Percentiles rank a stretch among this genome's conserved stretches.
phyloP scores from a whole-genome alignment of 1,140 invertebrate species.

The Hestina assimilis region DNA sequence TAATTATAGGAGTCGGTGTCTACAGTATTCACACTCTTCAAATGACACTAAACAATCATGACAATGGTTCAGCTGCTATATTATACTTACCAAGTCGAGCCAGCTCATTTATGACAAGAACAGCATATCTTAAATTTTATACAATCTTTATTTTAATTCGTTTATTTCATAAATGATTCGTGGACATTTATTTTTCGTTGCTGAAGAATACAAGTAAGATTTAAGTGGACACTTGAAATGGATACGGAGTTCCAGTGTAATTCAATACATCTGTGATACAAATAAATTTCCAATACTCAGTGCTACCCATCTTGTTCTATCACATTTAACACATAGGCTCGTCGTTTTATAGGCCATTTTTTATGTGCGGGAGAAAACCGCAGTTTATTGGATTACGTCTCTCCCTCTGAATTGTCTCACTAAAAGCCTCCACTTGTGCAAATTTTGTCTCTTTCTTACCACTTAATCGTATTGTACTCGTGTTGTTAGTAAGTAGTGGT shows the following conservation, averaged over 20 bases:
- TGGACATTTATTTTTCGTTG: not conserved
- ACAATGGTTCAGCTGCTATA: no score
- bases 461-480: no score
- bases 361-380: constrained; percentile 10
- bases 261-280: constrained; percentile 20
- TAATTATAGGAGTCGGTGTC: no score
- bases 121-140: no score
- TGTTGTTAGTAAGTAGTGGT: no score
- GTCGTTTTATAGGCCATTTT: constrained; percentile 14
- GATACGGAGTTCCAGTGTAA: no score
- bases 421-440: not conserved
- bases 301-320: constrained; percentile 20
- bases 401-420: constrained; percentile 5
- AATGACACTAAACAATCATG: no score
- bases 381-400: constrained; percentile 20
- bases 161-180: not conserved
- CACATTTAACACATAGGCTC: constrained; percentile 20
- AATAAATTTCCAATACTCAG: constrained; percentile 15
- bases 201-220: not conserved
- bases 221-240: not conserved
- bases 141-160: no score
- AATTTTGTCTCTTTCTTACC: not conserved
- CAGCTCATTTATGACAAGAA: no score
- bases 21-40: no score
- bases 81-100: no score